phyloP scores from a whole-genome alignment of 23 tunicate genomes.

The Ciona savignyi region DNA sequence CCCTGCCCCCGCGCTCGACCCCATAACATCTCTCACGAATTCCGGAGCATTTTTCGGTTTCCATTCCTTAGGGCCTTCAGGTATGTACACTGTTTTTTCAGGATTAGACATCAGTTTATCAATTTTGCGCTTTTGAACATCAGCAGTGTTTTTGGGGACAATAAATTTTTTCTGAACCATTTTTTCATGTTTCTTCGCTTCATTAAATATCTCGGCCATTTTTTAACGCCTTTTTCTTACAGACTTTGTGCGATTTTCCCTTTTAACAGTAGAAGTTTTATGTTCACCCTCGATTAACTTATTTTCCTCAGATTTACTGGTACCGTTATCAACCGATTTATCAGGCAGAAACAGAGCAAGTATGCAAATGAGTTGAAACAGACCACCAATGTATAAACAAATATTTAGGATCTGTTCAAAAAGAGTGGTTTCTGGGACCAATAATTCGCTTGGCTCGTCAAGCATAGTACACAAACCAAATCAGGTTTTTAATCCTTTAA shows the following conservation, averaged over 20 bases:
- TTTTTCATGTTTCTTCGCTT: neutral
- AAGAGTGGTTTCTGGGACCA: neutral
- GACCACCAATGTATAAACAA: neutral
- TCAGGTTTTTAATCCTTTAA: too few species aligned
- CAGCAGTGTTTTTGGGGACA: constrained; percentile 50
- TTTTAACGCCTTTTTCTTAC: neutral
- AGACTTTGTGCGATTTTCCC: neutral
- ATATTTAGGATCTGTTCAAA: neutral
- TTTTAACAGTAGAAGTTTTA: neutral
- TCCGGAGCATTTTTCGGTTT: constrained; percentile 91
- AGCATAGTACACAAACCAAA: too few species aligned
- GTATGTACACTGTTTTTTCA: constrained; percentile 74
- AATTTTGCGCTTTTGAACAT: constrained; percentile 61
- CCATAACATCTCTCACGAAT: constrained; percentile 94
- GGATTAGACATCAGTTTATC: constrained; percentile 89
- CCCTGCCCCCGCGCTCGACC: constrained; percentile 97
- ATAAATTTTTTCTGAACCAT: too few species aligned
- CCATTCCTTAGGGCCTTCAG: constrained; percentile 70
- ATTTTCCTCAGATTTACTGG: neutral
- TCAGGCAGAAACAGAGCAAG: neutral
- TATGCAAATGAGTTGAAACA: constrained; percentile 10
- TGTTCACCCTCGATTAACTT: neutral
- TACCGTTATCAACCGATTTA: neutral
- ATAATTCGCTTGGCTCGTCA: neutral
- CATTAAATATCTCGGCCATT: neutral